Evolutionary conservation across 2,888 invertebrate genomes (phyloP).

Genomic region (Cosmia pyralina): DNA sequence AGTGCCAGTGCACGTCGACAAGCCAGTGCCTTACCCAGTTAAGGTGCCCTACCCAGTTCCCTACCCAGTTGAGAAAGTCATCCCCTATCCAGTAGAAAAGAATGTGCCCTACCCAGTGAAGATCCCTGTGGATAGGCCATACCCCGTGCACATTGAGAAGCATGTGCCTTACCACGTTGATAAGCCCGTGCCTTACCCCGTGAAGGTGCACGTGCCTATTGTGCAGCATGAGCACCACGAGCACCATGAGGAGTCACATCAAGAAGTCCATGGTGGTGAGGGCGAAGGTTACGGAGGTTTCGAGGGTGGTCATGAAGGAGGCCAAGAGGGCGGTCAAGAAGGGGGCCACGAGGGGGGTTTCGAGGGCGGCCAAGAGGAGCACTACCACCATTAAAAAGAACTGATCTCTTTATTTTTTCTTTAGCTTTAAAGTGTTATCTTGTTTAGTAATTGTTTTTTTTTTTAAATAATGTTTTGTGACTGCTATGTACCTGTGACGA

Average conservation of each 20-base stretch:
- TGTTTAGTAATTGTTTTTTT: slow-evolving; percentile 82
- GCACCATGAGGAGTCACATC: slow-evolving; percentile 48
- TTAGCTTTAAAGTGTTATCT: slow-evolving; percentile 88
- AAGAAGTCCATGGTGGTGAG: slow-evolving; percentile 46
- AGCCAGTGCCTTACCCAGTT: slow-evolving; percentile 94
- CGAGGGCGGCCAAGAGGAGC: slow-evolving; percentile 57
- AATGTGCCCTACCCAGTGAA: slow-evolving; percentile 92
- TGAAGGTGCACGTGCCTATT: slow-evolving; percentile 93
- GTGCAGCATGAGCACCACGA: slow-evolving; percentile 76
- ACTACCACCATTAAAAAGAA: slow-evolving; percentile 84
- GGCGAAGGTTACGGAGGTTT: slow-evolving; percentile 36
- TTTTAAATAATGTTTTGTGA: slow-evolving; percentile 78
- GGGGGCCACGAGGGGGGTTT: slow-evolving; percentile 40
- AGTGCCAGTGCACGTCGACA: slow-evolving; percentile 94
- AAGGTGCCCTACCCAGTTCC: slow-evolving; percentile 93
- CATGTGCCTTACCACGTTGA: slow-evolving; percentile 92
- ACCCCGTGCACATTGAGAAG: slow-evolving; percentile 91
- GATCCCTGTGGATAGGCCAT: slow-evolving; percentile 91
- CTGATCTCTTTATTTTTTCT: slow-evolving; percentile 86
- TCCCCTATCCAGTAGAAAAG: slow-evolving; percentile 92
- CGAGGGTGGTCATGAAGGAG: slow-evolving; percentile 44
- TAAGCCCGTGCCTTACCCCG: slow-evolving; percentile 92
- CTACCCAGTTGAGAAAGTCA: slow-evolving; percentile 92
- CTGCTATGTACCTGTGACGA: slow-evolving; percentile 77
- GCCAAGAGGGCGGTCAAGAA: slow-evolving; percentile 33